Base-by-base conservation (phyloP, 2,888 invertebrate genomes). In the Amblyjoppa proteus region DNA sequence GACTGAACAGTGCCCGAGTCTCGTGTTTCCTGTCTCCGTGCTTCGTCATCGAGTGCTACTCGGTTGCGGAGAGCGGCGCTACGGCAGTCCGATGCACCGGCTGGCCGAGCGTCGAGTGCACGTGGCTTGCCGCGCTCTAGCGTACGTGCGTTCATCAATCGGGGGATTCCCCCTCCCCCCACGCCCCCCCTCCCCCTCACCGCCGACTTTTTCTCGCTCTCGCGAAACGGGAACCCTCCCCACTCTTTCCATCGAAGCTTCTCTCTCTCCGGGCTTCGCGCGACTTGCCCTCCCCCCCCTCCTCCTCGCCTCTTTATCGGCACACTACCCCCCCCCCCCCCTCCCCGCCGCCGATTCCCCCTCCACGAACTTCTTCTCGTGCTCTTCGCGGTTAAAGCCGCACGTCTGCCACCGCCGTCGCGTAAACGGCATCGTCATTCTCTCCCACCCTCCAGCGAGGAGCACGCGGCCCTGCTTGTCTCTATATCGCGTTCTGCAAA, bases 191-290 rank as follows among this genome's bases (percentile, higher is more conserved):
- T 68, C 25, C 25, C 13, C 73, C 73, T 77, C 16, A 41, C 45
- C 34, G 16, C 20, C 25, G 13, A 28, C 34, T 38, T 25, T 56
- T 28, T 68, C 58, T 45, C 83, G 77, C 80, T 87, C 87, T 76
- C 82, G 81, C 77, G 88, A 81, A 89, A 89, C 88, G 87, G 89
- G 88, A 89, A 87, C 81, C 84, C 81, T 79, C 80, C 73, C 66
- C 74, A 74, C 61, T 20, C n/a, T 28, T 64, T 56, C 41, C 41
- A 3, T 11, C 41, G 41, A 41, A 41, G 41, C 41, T 41, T 41
- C 41, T 64, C 71, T 64, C 71, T 85, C 28, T 58, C 58, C 58
- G 58, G 2, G 28, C 28, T 58, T 58, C 58, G 34, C 34, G 41
- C 28, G 61, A 28, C 61, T 28, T 4, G 5, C 16, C 25, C 28